Conservation (phyloP, 2,888 invertebrate genomes). For the Archaeoteleia sp. region DNA sequence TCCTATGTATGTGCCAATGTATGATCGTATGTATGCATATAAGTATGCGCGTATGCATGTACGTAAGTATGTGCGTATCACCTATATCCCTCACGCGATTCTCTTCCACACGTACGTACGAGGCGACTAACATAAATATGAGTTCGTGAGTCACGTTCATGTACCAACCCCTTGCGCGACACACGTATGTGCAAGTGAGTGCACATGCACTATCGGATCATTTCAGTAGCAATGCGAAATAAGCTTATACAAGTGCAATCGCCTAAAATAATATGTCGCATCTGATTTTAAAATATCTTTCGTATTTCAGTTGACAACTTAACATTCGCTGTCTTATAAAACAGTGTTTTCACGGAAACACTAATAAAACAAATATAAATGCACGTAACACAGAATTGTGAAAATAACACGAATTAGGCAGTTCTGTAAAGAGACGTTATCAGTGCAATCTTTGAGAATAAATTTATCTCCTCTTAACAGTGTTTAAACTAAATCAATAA, state of each 20-base stretch:
- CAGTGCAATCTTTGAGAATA: no score
- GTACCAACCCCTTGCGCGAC: slow-evolving; percentile 40
- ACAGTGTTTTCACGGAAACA: no score
- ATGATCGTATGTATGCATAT: slow-evolving; percentile 15
- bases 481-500: no score
- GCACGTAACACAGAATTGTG: no score
- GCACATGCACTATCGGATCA: slow-evolving; percentile 18
- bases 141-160: slow-evolving; percentile 43
- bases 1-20: slow-evolving; percentile 14
- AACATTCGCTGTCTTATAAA: no score
- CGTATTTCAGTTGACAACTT: no score
- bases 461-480: no score
- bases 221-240: slow-evolving; percentile 18
- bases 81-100: slow-evolving; percentile 31
- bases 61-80: slow-evolving; percentile 21
- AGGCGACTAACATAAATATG: slow-evolving; percentile 39
- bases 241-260: slow-evolving; percentile 39
- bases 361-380: no score
- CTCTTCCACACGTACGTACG: slow-evolving; percentile 11
- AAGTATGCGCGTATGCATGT: slow-evolving; percentile 18
- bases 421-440: no score
- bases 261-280: slow-evolving; percentile 27
- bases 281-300: slow-evolving; percentile 3
- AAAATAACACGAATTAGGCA: no score
- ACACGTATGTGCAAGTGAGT: slow-evolving; percentile 28